Evolutionary conservation across 2,888 invertebrate species (phyloP).

Genomic region (Petrolisthes cinctipes): DNA sequence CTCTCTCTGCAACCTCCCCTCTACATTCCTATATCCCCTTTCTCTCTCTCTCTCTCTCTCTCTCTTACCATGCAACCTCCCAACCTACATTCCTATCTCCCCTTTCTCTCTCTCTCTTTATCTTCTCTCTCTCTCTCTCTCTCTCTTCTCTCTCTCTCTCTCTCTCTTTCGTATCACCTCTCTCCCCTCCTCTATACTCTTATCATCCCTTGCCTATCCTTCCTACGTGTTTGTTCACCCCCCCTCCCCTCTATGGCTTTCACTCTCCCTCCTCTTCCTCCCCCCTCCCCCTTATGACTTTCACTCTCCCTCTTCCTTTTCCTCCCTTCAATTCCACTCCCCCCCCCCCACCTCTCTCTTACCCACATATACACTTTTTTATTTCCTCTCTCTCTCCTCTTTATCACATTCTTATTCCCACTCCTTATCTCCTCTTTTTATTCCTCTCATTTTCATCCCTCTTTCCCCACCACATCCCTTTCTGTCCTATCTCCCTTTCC

Average conservation of each 20-base stretch:
- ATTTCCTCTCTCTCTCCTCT: neutral
- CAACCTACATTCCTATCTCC: neutral
- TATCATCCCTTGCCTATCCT: neutral
- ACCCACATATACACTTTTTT: neutral
- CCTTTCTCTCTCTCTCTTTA: neutral
- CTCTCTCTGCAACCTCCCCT: neutral
- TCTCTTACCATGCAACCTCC: neutral
- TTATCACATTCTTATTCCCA: neutral
- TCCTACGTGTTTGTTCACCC: neutral
- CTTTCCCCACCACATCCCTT: no score
- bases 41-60: neutral
- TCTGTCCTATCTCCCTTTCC: no score
- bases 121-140: neutral
- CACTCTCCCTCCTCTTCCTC: neutral
- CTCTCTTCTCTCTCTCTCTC: neutral
- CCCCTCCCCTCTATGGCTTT: neutral
- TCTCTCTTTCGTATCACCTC: neutral
- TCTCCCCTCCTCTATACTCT: neutral
- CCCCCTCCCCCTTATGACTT: no score
- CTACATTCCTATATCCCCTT: neutral
- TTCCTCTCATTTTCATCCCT: no score
- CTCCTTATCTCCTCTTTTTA: neutral
- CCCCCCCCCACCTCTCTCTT: neutral
- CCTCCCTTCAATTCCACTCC: neutral
- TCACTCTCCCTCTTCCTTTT: neutral